Evolutionary conservation across 2,888 invertebrate genomes (phyloP).

Genomic region (Brenthis ino): DNA sequence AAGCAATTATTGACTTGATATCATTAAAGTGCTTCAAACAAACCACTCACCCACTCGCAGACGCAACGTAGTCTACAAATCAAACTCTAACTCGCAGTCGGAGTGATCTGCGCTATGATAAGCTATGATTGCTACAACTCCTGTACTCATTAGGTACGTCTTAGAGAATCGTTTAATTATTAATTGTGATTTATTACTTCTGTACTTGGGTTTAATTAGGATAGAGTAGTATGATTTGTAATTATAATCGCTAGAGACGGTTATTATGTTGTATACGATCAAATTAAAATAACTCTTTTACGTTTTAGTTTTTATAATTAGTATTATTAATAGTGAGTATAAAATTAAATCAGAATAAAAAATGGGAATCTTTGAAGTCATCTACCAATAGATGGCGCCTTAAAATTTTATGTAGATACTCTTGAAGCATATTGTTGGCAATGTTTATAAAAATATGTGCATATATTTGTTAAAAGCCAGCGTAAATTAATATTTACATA

Average conservation of each 20-base stretch:
- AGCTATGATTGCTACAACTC: not conserved
- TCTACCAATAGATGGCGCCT: too few relatives aligned
- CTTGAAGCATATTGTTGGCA: too few relatives aligned
- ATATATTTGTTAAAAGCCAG: too few relatives aligned
- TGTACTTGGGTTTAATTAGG: slow-evolving; percentile 5
- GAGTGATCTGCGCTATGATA: slow-evolving; percentile 7
- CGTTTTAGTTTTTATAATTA: too few relatives aligned
- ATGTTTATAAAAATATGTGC: too few relatives aligned
- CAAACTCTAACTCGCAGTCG: not conserved
- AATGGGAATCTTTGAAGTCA: too few relatives aligned
- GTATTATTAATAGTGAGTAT: too few relatives aligned
- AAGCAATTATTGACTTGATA: slow-evolving; percentile 3
- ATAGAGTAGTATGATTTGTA: not conserved
- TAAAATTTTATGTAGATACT: too few relatives aligned
- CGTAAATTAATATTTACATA: too few relatives aligned
- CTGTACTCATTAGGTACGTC: slow-evolving; percentile 10
- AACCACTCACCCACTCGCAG: not conserved
- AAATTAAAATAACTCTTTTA: too few relatives aligned
- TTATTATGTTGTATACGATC: too few relatives aligned
- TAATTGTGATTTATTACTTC: slow-evolving; percentile 14
- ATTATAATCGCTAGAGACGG: slow-evolving; percentile 1
- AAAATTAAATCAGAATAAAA: too few relatives aligned
- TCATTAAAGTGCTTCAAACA: slow-evolving; percentile 1
- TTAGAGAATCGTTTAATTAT: slow-evolving; percentile 1
- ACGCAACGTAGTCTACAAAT: not conserved